Conservation (phyloP, 2,113 vertebrate genomes). For the Peromyscus californicus region DNA sequence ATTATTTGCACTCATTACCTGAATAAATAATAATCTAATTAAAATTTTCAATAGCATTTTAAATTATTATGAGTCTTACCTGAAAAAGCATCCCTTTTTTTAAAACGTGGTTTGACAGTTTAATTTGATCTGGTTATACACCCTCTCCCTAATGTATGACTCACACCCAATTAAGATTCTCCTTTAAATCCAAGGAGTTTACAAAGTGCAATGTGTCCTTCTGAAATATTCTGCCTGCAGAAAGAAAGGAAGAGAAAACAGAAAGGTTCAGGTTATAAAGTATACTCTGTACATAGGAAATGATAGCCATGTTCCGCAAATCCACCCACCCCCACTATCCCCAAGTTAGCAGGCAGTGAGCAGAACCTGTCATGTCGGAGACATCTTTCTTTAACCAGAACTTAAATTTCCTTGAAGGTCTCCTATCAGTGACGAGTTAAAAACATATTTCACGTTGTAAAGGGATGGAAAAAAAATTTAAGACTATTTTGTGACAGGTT, state of each 20-base stretch:
- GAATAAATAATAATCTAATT: constrained; percentile 24
- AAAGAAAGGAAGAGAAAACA: background rate
- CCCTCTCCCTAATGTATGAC: background rate
- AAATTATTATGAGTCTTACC: background rate
- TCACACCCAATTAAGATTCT: constrained; percentile 20
- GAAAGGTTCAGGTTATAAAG: background rate
- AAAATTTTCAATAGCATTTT: background rate
- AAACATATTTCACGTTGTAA: background rate
- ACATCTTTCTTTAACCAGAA: background rate
- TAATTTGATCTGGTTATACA: background rate
- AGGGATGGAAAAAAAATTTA: background rate
- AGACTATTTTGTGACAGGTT: background rate
- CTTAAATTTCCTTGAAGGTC: background rate
- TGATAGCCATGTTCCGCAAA: background rate
- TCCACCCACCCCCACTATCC: background rate
- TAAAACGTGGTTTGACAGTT: background rate
- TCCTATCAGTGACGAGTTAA: background rate
- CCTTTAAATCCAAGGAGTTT: constrained; percentile 16
- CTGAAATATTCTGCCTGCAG: background rate
- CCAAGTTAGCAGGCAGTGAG: background rate
- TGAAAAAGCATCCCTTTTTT: constrained; percentile 11
- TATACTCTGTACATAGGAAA: background rate
- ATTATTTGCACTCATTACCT: background rate
- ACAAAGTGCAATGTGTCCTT: background rate
- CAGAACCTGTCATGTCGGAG: fast-evolving